Conservation (phyloP, 2,888 invertebrate genomes). For the Mylabris sibirica region DNA sequence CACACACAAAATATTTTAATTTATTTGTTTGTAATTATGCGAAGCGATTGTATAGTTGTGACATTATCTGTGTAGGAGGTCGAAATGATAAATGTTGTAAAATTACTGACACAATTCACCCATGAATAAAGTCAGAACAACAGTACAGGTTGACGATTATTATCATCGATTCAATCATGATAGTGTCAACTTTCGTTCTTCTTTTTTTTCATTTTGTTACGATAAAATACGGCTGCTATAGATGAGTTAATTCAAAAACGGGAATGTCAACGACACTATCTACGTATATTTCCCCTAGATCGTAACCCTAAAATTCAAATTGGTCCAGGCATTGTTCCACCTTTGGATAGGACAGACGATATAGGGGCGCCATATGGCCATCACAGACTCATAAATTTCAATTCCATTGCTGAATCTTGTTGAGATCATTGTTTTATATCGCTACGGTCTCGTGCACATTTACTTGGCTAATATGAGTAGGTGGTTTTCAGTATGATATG, state of each 20-base stretch:
- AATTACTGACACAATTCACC: constrained; percentile 17
- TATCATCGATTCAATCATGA: not conserved
- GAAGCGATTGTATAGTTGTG: not conserved
- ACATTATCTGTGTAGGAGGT: constrained; percentile 15
- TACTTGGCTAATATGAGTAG: constrained; percentile 33
- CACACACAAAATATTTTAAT: not conserved
- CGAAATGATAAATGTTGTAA: constrained; percentile 20
- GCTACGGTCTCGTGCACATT: not conserved
- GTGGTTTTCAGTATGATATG: constrained; percentile 19
- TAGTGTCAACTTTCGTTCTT: not conserved
- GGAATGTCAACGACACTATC: constrained; percentile 42
- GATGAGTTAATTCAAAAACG: constrained; percentile 35
- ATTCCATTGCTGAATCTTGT: constrained; percentile 45
- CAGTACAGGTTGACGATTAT: constrained; percentile 1
- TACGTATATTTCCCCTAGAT: constrained; percentile 38
- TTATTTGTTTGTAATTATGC: constrained; percentile 5
- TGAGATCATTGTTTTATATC: constrained; percentile 26
- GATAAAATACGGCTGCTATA: constrained; percentile 27
- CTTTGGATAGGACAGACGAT: constrained; percentile 46
- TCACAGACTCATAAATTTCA: constrained; percentile 51
- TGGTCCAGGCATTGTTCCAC: constrained; percentile 22
- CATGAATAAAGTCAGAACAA: constrained; percentile 19
- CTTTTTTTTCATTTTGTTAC: no score
- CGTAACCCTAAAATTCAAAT: constrained; percentile 34
- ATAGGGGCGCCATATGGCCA: constrained; percentile 46